phyloP scores from a whole-genome alignment of 37 sponge, comb jelly and placozoan species.

The Cladorhizidae sp. region DNA sequence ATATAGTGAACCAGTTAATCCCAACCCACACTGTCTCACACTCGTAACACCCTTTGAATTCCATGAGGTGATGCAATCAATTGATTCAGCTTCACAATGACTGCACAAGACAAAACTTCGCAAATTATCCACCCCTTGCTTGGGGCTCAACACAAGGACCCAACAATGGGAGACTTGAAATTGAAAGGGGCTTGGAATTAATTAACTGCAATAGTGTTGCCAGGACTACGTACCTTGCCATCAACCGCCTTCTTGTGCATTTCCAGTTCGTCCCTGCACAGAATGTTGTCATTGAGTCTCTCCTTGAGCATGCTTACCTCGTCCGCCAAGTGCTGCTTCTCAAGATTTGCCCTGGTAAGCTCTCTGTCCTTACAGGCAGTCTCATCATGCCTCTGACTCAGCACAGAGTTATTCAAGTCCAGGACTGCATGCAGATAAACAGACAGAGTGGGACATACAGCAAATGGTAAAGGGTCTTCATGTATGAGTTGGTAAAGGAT shows the following conservation, averaged over 20 bases:
- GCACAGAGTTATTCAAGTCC: background rate
- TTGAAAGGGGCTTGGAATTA: background rate
- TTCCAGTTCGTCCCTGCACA: conserved; percentile 40
- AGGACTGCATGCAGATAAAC: conserved; percentile 9
- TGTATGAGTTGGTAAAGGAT: too few relatives aligned
- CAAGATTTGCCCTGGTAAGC: conserved; percentile 10
- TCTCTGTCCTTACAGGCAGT: conserved; percentile 2
- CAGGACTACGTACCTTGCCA: conserved; percentile 35
- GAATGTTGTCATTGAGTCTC: conserved; percentile 21
- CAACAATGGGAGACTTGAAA: background rate
- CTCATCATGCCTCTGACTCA: background rate
- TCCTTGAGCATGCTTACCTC: conserved; percentile 39
- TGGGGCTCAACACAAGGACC: too few relatives aligned
- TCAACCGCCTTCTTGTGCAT: conserved; percentile 30
- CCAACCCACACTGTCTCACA: too few relatives aligned
- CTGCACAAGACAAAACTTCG: too few relatives aligned
- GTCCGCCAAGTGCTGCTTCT: conserved; percentile 38
- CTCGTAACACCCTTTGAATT: too few relatives aligned
- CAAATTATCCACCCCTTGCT: too few relatives aligned
- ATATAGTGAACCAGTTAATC: too few relatives aligned
- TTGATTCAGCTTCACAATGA: too few relatives aligned
- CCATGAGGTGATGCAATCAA: too few relatives aligned
- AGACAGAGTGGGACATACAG: too few relatives aligned
- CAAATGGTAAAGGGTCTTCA: too few relatives aligned
- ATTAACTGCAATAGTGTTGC: background rate